Base-by-base conservation (phyloP, 2,888 invertebrate species). In the Xylophagus ater region DNA sequence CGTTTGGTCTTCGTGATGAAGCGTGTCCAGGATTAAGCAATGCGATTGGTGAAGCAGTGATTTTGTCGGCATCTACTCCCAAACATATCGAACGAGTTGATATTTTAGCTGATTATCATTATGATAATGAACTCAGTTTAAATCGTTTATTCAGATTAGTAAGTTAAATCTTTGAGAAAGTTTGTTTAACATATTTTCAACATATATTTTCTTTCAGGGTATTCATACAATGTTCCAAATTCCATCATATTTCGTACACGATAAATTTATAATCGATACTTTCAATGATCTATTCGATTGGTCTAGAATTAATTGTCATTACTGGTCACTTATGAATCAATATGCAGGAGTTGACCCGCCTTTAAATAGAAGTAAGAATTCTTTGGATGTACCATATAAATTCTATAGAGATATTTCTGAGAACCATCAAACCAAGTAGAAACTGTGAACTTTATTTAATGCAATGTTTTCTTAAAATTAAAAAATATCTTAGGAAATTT, bases 331-430 rank as follows among this genome's bases (percentile, higher is more conserved):
- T 17, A 64, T 74, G 42, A 70, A 70, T 44, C 54, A 60, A 44
- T 64, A 72, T 44, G 78, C 78, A 53, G 78, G 78, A 1, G 60
- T 79, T 5, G 70, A 72, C 48, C 74, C 78, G 1, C 76, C 78
- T 0, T 60, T 70, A 0, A 61, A 68, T 37, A 66, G 79, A 44
- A 66, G 66, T 20, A 71, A 74, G 42, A 65, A 68, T 2, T 74
- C 80, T 55, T 80, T 81, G 44, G 81, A 81, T 53, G 73, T 81
- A 14, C 80, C 78, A 8, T 72, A 78, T n/a, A 81, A 81, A 51
- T 81, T 80, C 9, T 72, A 77, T 9, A 74, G 54, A 30, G 52
- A 54, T 8, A 46, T 54, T 15, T 52, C 53, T 26, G 47, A 55
- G 14, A 48, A 40, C 15, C 43, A 53, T 28, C 53, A 55, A 41